A percentile compares a stretch with the other conserved stretches of the same genome.
phyloP scores from a whole-genome alignment of 2,113 vertebrate genomes.

The Psophia crepitans region DNA sequence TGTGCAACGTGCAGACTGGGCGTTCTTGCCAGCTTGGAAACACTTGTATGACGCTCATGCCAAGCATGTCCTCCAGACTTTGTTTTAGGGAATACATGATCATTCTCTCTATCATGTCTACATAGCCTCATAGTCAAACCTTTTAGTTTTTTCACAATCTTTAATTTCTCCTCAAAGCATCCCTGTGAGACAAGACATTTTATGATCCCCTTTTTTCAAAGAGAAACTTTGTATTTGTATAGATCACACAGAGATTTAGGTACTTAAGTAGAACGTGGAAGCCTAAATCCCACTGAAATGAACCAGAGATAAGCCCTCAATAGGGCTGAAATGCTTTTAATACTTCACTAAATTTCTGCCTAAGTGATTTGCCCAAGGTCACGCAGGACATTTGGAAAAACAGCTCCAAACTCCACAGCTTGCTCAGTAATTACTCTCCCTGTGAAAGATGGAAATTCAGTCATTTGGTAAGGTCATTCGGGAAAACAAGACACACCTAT shows the following conservation, averaged over 20 bases:
- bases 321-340: constrained; percentile 1
- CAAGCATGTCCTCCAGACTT: neutral
- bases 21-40: neutral
- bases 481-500: neutral
- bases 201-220: neutral
- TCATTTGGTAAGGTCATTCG: neutral
- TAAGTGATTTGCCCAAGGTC: neutral
- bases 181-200: neutral
- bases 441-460: neutral
- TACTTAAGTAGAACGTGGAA: neutral
- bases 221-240: neutral
- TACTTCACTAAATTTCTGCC: neutral
- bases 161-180: neutral
- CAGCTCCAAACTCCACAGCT: neutral
- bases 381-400: neutral
- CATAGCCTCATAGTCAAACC: neutral
- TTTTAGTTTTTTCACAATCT: neutral
- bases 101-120: neutral
- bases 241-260: constrained; percentile 1
- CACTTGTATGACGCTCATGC: neutral
- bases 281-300: constrained; percentile 25
- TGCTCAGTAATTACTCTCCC: neutral
- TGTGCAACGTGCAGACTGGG: neutral
- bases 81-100: neutral
- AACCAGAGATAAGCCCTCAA: neutral